Evolutionary conservation across 2,797 vertebrate species (phyloP).

Genomic region (Lithobates pipiens): DNA sequence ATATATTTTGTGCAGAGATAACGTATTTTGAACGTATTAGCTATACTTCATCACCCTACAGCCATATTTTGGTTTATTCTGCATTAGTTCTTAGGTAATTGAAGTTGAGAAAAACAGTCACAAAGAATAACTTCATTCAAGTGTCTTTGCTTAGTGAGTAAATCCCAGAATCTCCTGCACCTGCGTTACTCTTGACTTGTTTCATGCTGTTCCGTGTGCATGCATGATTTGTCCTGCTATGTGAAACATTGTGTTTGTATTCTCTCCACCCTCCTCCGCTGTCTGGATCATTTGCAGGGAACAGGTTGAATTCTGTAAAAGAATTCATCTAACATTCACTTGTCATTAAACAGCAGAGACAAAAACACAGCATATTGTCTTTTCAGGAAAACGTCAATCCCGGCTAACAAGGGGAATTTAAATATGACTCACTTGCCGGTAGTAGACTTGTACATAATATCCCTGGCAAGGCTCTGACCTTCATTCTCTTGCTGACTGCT

Average conservation of each 20-base stretch:
- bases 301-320: slow-evolving; percentile 15
- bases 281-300: slow-evolving; percentile 44
- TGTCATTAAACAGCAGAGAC: slow-evolving; percentile 22
- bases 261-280: background rate
- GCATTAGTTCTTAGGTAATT: no score
- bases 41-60: no score
- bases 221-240: slow-evolving; percentile 20
- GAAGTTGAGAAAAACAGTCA: background rate
- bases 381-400: slow-evolving; percentile 24
- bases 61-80: no score
- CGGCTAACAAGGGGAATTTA: slow-evolving; percentile 9
- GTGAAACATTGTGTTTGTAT: slow-evolving; percentile 14
- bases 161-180: background rate
- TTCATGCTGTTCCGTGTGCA: background rate
- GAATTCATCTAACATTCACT: slow-evolving; percentile 24
- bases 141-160: background rate
- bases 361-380: slow-evolving; percentile 19
- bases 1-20: no score
- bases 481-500: slow-evolving; percentile 26
- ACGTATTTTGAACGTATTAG: no score
- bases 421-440: slow-evolving; percentile 10
- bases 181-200: background rate
- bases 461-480: slow-evolving; percentile 26
- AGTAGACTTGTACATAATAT: slow-evolving; percentile 14
- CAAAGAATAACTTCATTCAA: background rate